Percentiles rank a stretch among this genome's conserved stretches.
Evolutionary conservation across 2,888 invertebrate species (phyloP).

Genomic region (Brachyptera risi): DNA sequence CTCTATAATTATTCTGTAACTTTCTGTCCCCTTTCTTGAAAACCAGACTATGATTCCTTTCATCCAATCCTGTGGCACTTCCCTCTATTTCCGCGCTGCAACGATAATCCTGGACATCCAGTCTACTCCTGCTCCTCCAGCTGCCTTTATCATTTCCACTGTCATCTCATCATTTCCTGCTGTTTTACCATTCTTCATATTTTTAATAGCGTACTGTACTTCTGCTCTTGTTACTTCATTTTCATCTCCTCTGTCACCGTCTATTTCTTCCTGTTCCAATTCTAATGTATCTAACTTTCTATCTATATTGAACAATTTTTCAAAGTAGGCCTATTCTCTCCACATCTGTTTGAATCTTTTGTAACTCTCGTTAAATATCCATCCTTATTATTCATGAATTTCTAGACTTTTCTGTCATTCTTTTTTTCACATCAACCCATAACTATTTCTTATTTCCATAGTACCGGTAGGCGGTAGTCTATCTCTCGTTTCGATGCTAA

Average conservation of each 20-base stretch:
- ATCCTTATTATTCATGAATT: background rate
- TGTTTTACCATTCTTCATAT: background rate
- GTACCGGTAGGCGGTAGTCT: too few species aligned
- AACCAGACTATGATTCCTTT: background rate
- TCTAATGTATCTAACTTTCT: background rate
- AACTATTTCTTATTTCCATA: background rate
- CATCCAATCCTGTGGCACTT: background rate
- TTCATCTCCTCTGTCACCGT: background rate
- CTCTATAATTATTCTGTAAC: background rate
- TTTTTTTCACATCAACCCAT: background rate
- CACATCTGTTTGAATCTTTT: background rate
- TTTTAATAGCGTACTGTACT: background rate
- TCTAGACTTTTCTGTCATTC: background rate
- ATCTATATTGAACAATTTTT: background rate
- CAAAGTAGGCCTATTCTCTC: constrained; percentile 4
- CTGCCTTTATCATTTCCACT: background rate
- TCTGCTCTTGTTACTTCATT: background rate
- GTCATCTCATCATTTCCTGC: background rate
- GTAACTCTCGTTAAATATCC: background rate
- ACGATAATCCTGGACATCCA: background rate
- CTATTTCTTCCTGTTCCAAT: background rate
- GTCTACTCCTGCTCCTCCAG: background rate
- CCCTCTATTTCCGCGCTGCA: background rate
- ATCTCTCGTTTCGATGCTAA: background rate
- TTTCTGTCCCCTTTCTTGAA: constrained; percentile 2